Base-by-base conservation (phyloP, 92 coral and sea anemone genomes). In the Siderastrea radians region DNA sequence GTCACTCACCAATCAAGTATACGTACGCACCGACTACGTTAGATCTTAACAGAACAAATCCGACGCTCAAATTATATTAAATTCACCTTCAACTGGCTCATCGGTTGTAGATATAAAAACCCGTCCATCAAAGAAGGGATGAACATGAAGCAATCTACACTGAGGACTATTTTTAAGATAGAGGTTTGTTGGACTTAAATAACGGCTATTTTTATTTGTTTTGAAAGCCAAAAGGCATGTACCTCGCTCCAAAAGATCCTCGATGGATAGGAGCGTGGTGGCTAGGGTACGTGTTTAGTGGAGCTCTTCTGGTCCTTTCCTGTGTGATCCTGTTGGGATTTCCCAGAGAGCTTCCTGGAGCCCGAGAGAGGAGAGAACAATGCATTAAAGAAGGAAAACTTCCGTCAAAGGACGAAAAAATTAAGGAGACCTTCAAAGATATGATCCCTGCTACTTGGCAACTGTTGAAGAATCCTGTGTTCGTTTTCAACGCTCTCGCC, bases 281-380 rank as follows among this genome's bases (percentile, higher is more conserved):
- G 98, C 96, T 95, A 8, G 94, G 94, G 50, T 95, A 74, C 79
- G 75, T 90, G 14, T 66, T 86, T 52, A 85, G 82, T 71, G 98
- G 95, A 3, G 50, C 74, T 14, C 45, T 93, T 51, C 83, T 91
- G 12, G 38, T 89, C 2, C 15, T 84, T 9, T 7, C 58, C 5
- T 15, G 11, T n/a, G 70, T 89, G 14, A 53, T 68, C 19, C 72
- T 95, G 43, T 9, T 93, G 1, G 95, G 95, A 17, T 93, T 95
- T 72, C 91, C 98, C 9, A 60, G 76, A 12, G 86, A 85, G 15
- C 64, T 93, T n/a, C 98, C 98, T n/a, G 94, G 94, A 11, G 70
- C 98, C 45, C 61, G 68, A 52, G 93, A 91, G 43, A 67, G 58
- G 49, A 78, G 94, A 55, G 91, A 91, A 57, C 72, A 95, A 57